phyloP scores from a whole-genome alignment of 1,140 invertebrate species.

The Drosophila equinoxialis region DNA sequence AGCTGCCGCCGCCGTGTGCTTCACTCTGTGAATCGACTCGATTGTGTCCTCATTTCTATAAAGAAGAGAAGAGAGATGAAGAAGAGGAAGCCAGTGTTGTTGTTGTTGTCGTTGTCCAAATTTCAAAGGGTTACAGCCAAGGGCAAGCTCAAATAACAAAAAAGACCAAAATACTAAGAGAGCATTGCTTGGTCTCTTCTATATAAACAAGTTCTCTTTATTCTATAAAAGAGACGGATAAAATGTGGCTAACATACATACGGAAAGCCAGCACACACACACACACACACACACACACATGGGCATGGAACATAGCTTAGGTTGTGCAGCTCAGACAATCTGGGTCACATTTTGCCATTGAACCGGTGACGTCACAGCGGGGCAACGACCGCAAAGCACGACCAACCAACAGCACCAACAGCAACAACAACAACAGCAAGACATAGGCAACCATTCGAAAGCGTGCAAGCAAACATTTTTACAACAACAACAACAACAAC shows the following conservation, averaged over 20 bases:
- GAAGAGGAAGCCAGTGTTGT: neutral
- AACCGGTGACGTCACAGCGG: constrained; percentile 83
- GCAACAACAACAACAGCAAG: constrained; percentile 29
- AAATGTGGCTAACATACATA: constrained; percentile 51
- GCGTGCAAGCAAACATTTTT: constrained; percentile 81
- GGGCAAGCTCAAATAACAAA: constrained; percentile 52
- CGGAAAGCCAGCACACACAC: constrained; percentile 16
- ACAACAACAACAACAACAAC: constrained; percentile 72
- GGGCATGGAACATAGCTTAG: constrained; percentile 57
- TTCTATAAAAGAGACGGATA: constrained; percentile 61
- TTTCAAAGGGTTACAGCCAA: constrained; percentile 52
- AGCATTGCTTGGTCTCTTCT: constrained; percentile 27
- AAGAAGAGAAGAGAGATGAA: constrained; percentile 3
- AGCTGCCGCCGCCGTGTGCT: constrained; percentile 24
- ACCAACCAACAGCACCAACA: constrained; percentile 53
- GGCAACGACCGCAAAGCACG: constrained; percentile 82
- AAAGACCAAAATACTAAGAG: constrained; percentile 3
- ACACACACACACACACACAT: constrained; percentile 35
- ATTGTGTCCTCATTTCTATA: constrained; percentile 65
- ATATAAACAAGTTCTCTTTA: constrained; percentile 39
- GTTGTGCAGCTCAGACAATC: constrained; percentile 83
- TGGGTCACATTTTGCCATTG: constrained; percentile 83
- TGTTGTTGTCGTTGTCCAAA: constrained; percentile 21
- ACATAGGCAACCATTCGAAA: constrained; percentile 65
- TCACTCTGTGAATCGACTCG: constrained; percentile 42